Evolutionary conservation across 2,888 invertebrate species (phyloP).

Genomic region (Dryobota labecula): DNA sequence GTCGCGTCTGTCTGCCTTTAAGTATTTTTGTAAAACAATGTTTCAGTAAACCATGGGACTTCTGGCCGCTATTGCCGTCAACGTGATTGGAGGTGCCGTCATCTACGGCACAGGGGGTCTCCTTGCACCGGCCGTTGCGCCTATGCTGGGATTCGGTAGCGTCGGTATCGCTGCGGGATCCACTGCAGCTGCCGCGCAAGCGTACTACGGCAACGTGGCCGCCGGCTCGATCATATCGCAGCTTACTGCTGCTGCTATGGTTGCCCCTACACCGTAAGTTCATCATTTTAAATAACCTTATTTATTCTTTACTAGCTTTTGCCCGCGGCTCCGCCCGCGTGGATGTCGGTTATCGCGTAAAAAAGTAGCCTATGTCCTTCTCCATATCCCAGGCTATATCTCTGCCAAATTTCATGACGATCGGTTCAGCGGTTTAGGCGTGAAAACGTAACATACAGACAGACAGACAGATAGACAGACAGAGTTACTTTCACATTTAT

Average conservation of each 20-base stretch:
- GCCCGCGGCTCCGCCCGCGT: no score
- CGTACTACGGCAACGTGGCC: conserved; percentile 80
- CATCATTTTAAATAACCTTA: no score
- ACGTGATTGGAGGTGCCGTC: conserved; percentile 73
- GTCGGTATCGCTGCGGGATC: conserved; percentile 79
- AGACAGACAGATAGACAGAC: no score
- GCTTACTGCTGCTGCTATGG: conserved; percentile 82
- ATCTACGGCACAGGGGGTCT: conserved; percentile 80
- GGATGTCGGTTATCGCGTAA: no score
- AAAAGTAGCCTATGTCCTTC: no score
- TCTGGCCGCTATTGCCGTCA: conserved; percentile 75
- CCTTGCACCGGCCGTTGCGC: conserved; percentile 75
- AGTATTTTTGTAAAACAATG: background rate
- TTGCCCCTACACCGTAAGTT: conserved; percentile 81
- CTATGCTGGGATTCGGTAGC: conserved; percentile 78
- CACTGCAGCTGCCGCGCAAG: conserved; percentile 81
- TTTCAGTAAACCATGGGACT: conserved; percentile 74
- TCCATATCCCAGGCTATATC: no score
- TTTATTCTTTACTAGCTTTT: no score
- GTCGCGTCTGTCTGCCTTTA: no score
- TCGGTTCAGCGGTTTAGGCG: no score
- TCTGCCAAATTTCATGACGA: no score
- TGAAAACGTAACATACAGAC: no score
- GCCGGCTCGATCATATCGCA: conserved; percentile 82
- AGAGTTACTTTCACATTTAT: no score